These are phyloP conservation scores for Caradrina kadenii DNA, from an alignment of 2,888 invertebrate species.

Conservation along the genomic window DNA sequence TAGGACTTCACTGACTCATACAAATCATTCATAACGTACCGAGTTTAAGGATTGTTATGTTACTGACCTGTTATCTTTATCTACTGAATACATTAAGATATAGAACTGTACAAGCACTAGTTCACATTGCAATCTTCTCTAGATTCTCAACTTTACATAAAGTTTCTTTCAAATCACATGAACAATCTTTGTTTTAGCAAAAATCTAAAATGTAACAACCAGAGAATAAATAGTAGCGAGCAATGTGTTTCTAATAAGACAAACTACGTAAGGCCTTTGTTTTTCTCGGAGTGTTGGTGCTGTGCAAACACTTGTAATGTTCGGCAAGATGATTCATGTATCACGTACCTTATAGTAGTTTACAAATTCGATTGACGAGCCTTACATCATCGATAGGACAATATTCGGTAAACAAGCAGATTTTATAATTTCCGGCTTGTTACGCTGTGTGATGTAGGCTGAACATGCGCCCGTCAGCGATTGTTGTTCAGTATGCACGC, in stretches of 20 bases:
- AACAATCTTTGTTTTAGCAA: not conserved
- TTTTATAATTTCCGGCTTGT: slow-evolving; percentile 42
- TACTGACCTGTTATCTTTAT: slow-evolving; percentile 20
- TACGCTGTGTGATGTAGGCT: slow-evolving; percentile 5
- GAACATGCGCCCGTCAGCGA: slow-evolving; percentile 3
- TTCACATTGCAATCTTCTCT: slow-evolving; percentile 7
- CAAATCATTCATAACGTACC: slow-evolving; percentile 29
- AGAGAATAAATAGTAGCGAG: slow-evolving; percentile 17
- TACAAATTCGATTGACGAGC: slow-evolving; percentile 54
- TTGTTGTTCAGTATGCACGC: not conserved
- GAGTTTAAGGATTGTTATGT: not conserved
- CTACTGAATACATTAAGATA: not conserved
- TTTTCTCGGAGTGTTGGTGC: slow-evolving; percentile 49
- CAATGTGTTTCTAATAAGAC: slow-evolving; percentile 12
- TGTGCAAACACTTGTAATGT: slow-evolving; percentile 61
- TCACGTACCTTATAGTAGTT: slow-evolving; percentile 55
- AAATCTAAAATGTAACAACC: slow-evolving; percentile 1
- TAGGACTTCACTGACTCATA: slow-evolving; percentile 35
- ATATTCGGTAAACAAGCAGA: slow-evolving; percentile 51
- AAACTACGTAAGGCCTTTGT: slow-evolving; percentile 31
- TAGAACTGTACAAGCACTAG: not conserved
- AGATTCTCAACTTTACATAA: not conserved
- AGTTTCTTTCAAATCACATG: not conserved
- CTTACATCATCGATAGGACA: slow-evolving; percentile 65
- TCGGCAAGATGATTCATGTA: slow-evolving; percentile 64